Conservation (phyloP, 2,888 invertebrate species). For the Sphaerophoria taeniata region DNA sequence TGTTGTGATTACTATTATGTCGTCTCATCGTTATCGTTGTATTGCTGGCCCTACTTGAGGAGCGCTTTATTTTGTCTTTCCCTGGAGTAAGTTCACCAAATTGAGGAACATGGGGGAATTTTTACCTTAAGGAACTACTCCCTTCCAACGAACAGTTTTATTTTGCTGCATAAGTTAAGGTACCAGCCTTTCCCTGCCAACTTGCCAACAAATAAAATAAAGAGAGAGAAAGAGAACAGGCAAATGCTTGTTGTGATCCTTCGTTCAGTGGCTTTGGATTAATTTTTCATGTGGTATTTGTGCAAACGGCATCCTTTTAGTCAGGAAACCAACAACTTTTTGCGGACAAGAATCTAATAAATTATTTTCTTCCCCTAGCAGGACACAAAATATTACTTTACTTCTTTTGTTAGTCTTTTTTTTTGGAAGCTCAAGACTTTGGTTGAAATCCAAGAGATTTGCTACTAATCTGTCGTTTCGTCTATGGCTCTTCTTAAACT, state of each 20-base stretch:
- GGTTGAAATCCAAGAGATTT: constrained; percentile 32
- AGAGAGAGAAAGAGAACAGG: not conserved
- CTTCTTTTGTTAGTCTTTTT: not conserved
- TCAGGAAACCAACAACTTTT: constrained; percentile 58
- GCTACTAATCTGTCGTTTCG: constrained; percentile 63
- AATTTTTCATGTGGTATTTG: constrained; percentile 68
- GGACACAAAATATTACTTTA: not conserved
- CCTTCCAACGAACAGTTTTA: constrained; percentile 2
- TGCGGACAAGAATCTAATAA: constrained; percentile 58
- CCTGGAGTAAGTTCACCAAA: not conserved
- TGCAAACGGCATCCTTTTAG: constrained; percentile 52
- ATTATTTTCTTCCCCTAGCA: constrained; percentile 38
- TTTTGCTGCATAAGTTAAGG: constrained; percentile 34
- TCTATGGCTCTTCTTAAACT: constrained; percentile 29
- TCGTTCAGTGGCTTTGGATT: constrained; percentile 56
- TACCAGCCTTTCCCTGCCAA: not conserved
- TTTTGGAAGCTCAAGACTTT: not conserved
- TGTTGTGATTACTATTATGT: constrained; percentile 38
- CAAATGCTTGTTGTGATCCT: constrained; percentile 58
- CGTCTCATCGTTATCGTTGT: not conserved
- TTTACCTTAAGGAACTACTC: constrained; percentile 6
- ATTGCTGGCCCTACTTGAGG: constrained; percentile 12
- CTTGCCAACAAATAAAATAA: constrained; percentile 1
- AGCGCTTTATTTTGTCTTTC: constrained; percentile 59
- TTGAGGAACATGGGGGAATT: not conserved